Conservation (phyloP, 2,888 invertebrate genomes). For the Trilocha varians region DNA sequence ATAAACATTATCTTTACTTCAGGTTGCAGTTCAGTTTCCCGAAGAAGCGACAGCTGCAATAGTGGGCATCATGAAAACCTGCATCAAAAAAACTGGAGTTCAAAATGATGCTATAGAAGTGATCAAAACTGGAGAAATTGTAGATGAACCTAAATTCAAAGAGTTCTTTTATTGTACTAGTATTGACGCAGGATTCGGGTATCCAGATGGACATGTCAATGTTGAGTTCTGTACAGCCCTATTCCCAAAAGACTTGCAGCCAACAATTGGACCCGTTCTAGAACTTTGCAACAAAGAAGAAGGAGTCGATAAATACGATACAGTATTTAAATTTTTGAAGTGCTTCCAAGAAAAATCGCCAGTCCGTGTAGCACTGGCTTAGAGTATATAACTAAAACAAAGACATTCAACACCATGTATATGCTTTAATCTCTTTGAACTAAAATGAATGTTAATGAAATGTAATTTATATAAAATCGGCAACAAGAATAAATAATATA, state of each 20-base stretch:
- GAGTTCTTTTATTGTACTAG: background rate
- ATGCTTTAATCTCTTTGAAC: too few species aligned
- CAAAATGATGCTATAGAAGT: background rate
- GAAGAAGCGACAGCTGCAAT: background rate
- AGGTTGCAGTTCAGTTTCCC: background rate
- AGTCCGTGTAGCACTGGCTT: too few species aligned
- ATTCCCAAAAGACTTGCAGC: background rate
- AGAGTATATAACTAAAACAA: too few species aligned
- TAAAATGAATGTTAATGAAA: too few species aligned
- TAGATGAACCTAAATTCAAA: background rate
- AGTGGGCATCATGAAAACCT: background rate
- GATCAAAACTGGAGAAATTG: background rate
- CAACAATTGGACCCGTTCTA: background rate
- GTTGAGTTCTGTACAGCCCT: background rate
- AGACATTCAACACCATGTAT: too few species aligned
- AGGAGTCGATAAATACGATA: background rate
- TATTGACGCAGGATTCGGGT: background rate
- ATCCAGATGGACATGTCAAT: background rate
- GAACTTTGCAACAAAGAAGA: background rate
- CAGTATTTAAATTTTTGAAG: background rate
- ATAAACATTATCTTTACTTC: too few species aligned
- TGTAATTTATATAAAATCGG: too few species aligned
- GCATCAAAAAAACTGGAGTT: background rate
- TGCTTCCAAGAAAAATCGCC: conserved; percentile 5
- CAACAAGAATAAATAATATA: too few species aligned